Percentiles rank a stretch among this genome's conserved stretches.
Conservation (phyloP, 2,113 vertebrate genomes). For the Ictalurus punctatus region DNA sequence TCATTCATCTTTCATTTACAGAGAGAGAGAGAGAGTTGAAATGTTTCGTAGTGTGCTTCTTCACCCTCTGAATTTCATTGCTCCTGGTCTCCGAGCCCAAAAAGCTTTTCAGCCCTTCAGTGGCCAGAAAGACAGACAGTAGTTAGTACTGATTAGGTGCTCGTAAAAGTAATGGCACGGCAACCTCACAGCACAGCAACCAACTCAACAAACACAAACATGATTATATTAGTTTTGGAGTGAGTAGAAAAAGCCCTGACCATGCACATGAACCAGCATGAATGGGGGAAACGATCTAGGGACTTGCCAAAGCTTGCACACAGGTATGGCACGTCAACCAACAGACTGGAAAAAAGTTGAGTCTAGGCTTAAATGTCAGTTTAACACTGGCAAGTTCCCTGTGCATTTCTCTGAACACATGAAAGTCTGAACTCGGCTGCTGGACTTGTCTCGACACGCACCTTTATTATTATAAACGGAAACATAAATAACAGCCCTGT, state of each 20-base stretch:
- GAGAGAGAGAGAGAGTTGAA: not conserved
- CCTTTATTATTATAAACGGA: constrained; percentile 36
- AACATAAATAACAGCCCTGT: constrained; percentile 30
- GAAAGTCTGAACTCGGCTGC: not conserved
- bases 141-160: constrained; percentile 23
- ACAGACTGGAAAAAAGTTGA: not conserved
- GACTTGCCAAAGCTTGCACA: constrained; percentile 20
- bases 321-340: not conserved
- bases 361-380: not conserved
- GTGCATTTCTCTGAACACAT: not conserved
- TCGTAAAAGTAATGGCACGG: constrained; percentile 24
- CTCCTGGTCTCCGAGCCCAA: not conserved
- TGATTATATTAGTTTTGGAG: not conserved
- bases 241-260: not conserved
- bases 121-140: constrained; percentile 6
- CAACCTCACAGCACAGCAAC: constrained; percentile 29
- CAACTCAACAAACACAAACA: constrained; percentile 29
- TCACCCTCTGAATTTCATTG: not conserved
- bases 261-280: constrained; percentile 10
- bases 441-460: constrained; percentile 15
- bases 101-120: not conserved
- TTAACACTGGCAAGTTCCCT: not conserved
- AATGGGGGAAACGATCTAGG: not conserved
- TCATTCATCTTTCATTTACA: constrained; percentile 18
- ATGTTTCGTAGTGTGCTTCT: not conserved